Conservation (phyloP, 2,888 invertebrate species). For the Habroteleia sp. region DNA sequence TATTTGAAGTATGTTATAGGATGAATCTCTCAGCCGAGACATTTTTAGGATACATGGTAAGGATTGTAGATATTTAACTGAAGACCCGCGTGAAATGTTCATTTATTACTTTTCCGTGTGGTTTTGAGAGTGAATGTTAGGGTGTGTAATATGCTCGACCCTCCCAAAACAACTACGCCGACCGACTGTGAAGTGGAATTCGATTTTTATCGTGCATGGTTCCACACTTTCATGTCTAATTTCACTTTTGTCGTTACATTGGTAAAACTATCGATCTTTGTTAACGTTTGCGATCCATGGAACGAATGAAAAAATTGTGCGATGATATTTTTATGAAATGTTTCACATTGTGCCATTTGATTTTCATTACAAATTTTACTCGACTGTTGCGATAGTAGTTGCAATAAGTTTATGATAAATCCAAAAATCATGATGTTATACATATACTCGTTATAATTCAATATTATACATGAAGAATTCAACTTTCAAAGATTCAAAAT, state of each 20-base stretch:
- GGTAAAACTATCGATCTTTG: neutral
- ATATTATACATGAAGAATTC: constrained; percentile 29
- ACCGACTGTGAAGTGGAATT: constrained; percentile 31
- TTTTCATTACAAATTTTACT: constrained; percentile 41
- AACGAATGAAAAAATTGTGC: constrained; percentile 2
- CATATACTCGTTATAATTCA: constrained; percentile 27
- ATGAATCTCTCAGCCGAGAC: neutral
- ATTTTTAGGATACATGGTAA: neutral
- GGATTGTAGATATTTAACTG: neutral
- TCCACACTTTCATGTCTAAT: constrained; percentile 1
- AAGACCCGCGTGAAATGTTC: constrained; percentile 36
- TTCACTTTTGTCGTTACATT: constrained; percentile 12
- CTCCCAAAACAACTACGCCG: constrained; percentile 40
- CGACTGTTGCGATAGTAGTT: constrained; percentile 30
- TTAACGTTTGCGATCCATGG: constrained; percentile 2
- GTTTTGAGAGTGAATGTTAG: constrained; percentile 25
- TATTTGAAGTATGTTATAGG: neutral
- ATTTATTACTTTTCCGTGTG: constrained; percentile 25
- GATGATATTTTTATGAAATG: constrained; percentile 46
- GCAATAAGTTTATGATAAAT: constrained; percentile 16
- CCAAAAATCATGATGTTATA: constrained; percentile 17
- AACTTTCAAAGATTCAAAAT: constrained; percentile 10
- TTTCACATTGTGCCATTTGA: constrained; percentile 34
- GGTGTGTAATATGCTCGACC: constrained; percentile 54
- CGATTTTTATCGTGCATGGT: constrained; percentile 32